Evolutionary conservation across 2,797 vertebrate genomes (phyloP).

Genomic region (Hylomyscus alleni): DNA sequence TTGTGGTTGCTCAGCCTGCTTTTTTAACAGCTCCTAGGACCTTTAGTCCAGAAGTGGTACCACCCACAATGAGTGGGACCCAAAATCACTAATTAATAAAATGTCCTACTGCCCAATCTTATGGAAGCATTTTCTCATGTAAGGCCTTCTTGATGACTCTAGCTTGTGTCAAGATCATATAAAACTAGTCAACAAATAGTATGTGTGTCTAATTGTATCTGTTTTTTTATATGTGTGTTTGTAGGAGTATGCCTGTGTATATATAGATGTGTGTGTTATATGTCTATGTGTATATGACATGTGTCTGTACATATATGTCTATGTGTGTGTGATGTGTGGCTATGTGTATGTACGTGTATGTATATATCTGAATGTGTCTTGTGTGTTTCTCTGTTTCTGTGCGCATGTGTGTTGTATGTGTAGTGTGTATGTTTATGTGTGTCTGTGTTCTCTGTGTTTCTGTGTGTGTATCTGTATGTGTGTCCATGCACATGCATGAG

Average conservation of each 20-base stretch:
- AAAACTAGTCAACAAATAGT: not conserved
- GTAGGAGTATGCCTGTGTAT: too few species aligned
- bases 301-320: not conserved
- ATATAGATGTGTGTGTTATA: not conserved
- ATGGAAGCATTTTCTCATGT: not conserved
- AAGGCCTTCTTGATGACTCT: not conserved
- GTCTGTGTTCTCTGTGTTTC: not conserved
- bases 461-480: not conserved
- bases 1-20: not conserved
- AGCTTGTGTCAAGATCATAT: not conserved
- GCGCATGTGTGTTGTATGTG: not conserved
- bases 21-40: not conserved
- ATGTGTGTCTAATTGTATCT: not conserved
- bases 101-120: not conserved
- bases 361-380: not conserved
- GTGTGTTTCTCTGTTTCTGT: not conserved
- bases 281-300: not conserved
- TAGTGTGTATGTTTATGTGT: not conserved
- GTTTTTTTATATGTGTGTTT: not conserved
- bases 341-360: not conserved
- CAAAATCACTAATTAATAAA: not conserved
- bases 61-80: not conserved
- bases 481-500: not conserved
- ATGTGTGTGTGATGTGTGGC: not conserved
- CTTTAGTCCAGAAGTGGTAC: too few species aligned